These are phyloP conservation scores for Heloderma charlesbogerti DNA, from an alignment of 2,113 vertebrate species.

Conservation along the genomic window DNA sequence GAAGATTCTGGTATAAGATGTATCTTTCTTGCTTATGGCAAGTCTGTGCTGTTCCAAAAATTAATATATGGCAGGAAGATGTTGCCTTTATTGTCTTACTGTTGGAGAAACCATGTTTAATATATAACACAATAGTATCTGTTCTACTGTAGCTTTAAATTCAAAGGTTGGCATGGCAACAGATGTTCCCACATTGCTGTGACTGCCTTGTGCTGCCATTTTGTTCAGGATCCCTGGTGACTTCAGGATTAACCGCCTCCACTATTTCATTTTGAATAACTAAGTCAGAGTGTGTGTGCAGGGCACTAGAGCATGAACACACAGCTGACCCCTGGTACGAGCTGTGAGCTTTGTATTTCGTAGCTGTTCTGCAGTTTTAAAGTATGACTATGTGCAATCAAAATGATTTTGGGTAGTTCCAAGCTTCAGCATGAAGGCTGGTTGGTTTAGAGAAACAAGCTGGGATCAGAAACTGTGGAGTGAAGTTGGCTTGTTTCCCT, in stretches of 20 bases:
- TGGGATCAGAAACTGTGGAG: background rate
- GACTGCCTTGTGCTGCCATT: constrained; percentile 60
- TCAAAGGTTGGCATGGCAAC: constrained; percentile 67
- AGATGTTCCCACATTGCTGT: constrained; percentile 59
- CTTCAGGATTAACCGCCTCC: constrained; percentile 39
- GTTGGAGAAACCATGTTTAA: constrained; percentile 26
- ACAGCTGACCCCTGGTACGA: constrained; percentile 9
- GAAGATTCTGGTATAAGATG: background rate
- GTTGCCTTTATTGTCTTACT: background rate
- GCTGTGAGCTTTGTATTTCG: background rate
- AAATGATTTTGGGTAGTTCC: background rate
- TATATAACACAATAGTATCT: constrained; percentile 31
- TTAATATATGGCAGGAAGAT: background rate
- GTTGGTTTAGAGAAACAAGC: background rate
- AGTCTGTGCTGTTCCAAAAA: background rate
- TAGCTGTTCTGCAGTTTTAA: constrained; percentile 8
- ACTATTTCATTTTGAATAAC: constrained; percentile 4
- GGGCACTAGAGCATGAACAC: constrained; percentile 6
- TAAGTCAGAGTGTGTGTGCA: fast-evolving
- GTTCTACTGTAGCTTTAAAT: constrained; percentile 37
- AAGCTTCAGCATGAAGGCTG: fast-evolving
- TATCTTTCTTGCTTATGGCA: background rate
- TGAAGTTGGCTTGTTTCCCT: background rate
- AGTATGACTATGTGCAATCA: background rate
- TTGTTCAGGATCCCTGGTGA: constrained; percentile 56